Percentiles rank a stretch among this genome's conserved stretches.
These are phyloP conservation scores for Malacoctenus gilli DNA, from an alignment of 2,797 vertebrate species.

Conservation along the genomic window DNA sequence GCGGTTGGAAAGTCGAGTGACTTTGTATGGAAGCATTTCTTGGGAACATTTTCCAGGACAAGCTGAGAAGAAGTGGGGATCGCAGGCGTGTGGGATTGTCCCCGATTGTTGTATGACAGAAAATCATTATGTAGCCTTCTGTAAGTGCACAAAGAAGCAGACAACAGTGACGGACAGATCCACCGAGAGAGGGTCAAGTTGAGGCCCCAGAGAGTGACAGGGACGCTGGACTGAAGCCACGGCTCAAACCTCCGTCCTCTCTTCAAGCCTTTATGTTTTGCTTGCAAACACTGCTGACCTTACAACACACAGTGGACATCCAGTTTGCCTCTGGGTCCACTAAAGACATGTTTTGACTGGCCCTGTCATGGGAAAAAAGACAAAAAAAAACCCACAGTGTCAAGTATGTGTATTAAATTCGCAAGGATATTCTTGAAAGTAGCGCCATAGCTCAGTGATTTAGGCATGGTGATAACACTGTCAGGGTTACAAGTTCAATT, in stretches of 20 bases:
- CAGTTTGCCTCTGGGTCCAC: conserved; percentile 47
- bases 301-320: conserved; percentile 63
- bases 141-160: conserved; percentile 34
- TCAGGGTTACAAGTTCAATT: conserved; percentile 56
- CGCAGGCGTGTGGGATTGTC: conserved; percentile 20
- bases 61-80: conserved; percentile 1
- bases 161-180: conserved; percentile 32
- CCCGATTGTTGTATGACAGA: conserved; percentile 52
- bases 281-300: conserved; percentile 68
- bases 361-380: conserved; percentile 60
- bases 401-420: conserved; percentile 53
- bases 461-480: conserved; percentile 40
- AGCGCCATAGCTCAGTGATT: conserved; percentile 37
- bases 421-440: conserved; percentile 46
- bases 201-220: conserved; percentile 21
- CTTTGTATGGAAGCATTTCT: neutral
- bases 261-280: conserved; percentile 58
- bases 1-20: too few species aligned
- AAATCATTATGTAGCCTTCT: conserved; percentile 54
- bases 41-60: neutral
- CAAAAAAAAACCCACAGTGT: conserved; percentile 13
- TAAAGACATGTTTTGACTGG: conserved; percentile 67
- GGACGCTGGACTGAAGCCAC: conserved; percentile 23
- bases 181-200: conserved; percentile 30
- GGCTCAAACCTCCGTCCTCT: conserved; percentile 32